Base-by-base conservation (phyloP, 2,888 invertebrate species). In the Podabrus alpinus region DNA sequence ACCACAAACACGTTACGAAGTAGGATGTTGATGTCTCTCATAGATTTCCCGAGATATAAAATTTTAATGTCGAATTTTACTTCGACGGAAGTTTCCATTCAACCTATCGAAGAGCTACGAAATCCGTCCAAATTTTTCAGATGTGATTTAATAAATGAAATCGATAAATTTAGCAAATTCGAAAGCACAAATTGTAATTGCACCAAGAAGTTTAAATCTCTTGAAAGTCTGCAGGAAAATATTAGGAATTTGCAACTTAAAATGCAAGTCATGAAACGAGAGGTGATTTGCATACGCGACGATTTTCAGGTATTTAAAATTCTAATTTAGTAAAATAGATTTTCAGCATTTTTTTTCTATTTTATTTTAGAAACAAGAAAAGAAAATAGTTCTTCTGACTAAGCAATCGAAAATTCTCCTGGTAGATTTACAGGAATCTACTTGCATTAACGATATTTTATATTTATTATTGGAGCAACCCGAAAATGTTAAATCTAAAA, bases 361-460 rank as follows among this genome's bases (percentile, higher is more conserved):
- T 76, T 72, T 17, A 76, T 84, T 83, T 72, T 78, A 87, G 87
- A 82, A 82, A 24, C 83, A 84, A 69, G 84, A 85, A 64, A 73
- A 75, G 68, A 83, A 81, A 77, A 82, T 86, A 5, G 76, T 81
- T 3, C 69, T 78, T 15, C 79, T 87, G 80, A 84, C 89, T 78
- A 87, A 86, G 67, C 88, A 89, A 25, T 89, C 90, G 75, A 88
- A 87, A 15, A 87, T 86, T 78, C 85, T 91, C 68, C 82, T 84
- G 9, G 87, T 86, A 75, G 90, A 91, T 83, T 83, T 90, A 67
- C 86, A 84, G 9, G 87, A 90, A 80, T 87, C 89, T 68, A 87
- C 88, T 45, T 91, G 88, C 85, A 86, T 91, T 69, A 89, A 91
- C 80, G 90, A 91, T 80, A 88, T 91, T 76, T 87, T 91, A 76